Conservation (phyloP, 2,888 invertebrate genomes). For the Melanargia galathea region DNA sequence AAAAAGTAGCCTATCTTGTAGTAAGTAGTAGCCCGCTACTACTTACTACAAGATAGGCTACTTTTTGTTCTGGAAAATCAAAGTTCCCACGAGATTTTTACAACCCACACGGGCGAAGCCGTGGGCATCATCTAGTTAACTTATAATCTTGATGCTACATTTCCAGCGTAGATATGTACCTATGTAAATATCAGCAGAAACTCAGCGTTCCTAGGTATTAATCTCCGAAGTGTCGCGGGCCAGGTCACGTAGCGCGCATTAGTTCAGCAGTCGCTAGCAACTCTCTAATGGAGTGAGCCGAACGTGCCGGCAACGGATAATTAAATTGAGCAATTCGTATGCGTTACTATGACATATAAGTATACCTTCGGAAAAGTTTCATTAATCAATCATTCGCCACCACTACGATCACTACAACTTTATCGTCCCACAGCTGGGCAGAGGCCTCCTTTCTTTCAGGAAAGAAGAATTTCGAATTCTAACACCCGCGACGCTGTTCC, state of each 20-base stretch:
- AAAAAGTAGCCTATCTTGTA: too few relatives aligned
- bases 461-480: too few relatives aligned
- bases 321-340: slow-evolving; percentile 37
- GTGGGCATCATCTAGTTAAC: too few relatives aligned
- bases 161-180: background rate
- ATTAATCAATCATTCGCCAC: slow-evolving; percentile 4
- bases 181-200: slow-evolving; percentile 19
- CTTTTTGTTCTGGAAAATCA: too few relatives aligned
- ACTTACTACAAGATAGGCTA: too few relatives aligned
- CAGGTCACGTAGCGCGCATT: slow-evolving; percentile 59
- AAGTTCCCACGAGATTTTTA: too few relatives aligned
- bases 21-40: too few relatives aligned
- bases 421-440: too few relatives aligned
- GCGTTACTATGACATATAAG: slow-evolving; percentile 15
- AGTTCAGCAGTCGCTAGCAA: slow-evolving; percentile 52
- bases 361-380: slow-evolving; percentile 12
- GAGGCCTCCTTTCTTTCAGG: too few relatives aligned
- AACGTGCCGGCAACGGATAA: slow-evolving; percentile 52
- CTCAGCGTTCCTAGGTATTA: slow-evolving; percentile 34
- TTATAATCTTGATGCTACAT: background rate
- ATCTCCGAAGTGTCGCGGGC: slow-evolving; percentile 41
- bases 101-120: too few relatives aligned
- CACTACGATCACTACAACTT: too few relatives aligned
- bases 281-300: slow-evolving; percentile 57
- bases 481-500: too few relatives aligned